Percentiles rank a stretch among this genome's conserved stretches.
phyloP scores from a whole-genome alignment of 2,888 invertebrate species.

The Heliconius ismenius region DNA sequence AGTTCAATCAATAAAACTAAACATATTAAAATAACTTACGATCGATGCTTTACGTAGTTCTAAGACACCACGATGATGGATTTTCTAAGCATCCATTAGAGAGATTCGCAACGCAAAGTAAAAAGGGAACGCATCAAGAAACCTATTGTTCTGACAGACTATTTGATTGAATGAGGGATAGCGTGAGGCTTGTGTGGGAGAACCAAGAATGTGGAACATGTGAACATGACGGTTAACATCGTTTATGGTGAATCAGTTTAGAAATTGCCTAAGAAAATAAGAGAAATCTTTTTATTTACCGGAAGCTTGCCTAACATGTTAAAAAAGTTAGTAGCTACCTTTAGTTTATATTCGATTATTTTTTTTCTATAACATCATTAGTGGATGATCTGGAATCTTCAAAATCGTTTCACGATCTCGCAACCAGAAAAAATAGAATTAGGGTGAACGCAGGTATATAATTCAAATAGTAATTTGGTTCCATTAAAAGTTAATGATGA shows the following conservation, averaged over 20 bases:
- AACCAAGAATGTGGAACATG: conserved; percentile 71
- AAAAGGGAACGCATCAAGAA: conserved; percentile 52
- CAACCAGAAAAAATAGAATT: conserved; percentile 8
- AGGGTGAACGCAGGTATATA: conserved; percentile 20
- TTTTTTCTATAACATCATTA: conserved; percentile 12
- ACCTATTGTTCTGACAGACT: conserved; percentile 59
- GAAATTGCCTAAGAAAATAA: conserved; percentile 22
- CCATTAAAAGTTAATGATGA: conserved; percentile 54
- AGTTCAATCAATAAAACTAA: conserved; percentile 8
- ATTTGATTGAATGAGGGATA: conserved; percentile 63
- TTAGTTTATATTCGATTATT: background rate
- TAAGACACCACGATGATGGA: conserved; percentile 38
- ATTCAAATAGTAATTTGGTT: conserved; percentile 15
- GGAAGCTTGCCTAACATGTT: background rate
- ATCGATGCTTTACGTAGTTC: background rate
- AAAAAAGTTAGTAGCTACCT: background rate
- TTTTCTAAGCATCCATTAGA: conserved; percentile 45
- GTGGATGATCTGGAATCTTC: background rate
- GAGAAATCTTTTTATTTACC: conserved; percentile 5
- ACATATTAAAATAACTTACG: background rate
- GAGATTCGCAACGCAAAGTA: conserved; percentile 57
- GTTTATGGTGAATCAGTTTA: conserved; percentile 35
- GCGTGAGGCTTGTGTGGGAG: conserved; percentile 65
- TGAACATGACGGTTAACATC: conserved; percentile 52
- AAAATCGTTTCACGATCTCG: background rate